phyloP scores from a whole-genome alignment of 1,140 invertebrate genomes.

The Ectropis grisescens region DNA sequence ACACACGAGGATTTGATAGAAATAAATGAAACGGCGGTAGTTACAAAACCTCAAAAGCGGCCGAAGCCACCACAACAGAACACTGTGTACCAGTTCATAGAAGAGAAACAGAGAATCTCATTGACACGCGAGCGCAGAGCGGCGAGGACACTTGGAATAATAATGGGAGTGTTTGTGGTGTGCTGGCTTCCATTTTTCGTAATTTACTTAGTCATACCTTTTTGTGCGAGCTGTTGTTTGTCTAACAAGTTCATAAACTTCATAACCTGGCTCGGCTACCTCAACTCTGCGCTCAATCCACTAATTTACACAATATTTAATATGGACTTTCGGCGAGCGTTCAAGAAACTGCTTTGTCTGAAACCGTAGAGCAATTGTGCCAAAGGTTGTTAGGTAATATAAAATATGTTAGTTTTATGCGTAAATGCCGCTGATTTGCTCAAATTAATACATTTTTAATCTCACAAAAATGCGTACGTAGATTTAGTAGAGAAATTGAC shows the following conservation, averaged over 20 bases:
- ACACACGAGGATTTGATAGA: constrained; percentile 49
- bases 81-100: constrained; percentile 90
- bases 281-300: constrained; percentile 97
- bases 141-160: constrained; percentile 92
- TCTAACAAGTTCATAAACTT: constrained; percentile 87
- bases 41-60: constrained; percentile 28
- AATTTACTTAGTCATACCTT: constrained; percentile 93
- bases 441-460: constrained; percentile 29
- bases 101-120: constrained; percentile 94
- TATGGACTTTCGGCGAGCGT: constrained; percentile 94
- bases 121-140: constrained; percentile 92
- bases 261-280: constrained; percentile 97
- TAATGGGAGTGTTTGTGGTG: constrained; percentile 95
- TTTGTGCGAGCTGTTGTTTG: constrained; percentile 84
- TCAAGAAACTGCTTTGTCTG: constrained; percentile 87
- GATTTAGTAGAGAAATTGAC: constrained; percentile 1
- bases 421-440: constrained; percentile 41
- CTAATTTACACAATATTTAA: constrained; percentile 99
- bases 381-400: constrained; percentile 25
- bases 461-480: constrained; percentile 8
- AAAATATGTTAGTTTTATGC: constrained; percentile 11
- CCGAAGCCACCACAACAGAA: constrained; percentile 60
- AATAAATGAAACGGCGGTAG: constrained; percentile 33
- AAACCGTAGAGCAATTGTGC: constrained; percentile 52
- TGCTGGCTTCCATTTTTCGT: constrained; percentile 98